These are phyloP conservation scores for Lordiphosa andalusiaca DNA, from an alignment of 2,888 invertebrate species.

Conservation along the genomic window DNA sequence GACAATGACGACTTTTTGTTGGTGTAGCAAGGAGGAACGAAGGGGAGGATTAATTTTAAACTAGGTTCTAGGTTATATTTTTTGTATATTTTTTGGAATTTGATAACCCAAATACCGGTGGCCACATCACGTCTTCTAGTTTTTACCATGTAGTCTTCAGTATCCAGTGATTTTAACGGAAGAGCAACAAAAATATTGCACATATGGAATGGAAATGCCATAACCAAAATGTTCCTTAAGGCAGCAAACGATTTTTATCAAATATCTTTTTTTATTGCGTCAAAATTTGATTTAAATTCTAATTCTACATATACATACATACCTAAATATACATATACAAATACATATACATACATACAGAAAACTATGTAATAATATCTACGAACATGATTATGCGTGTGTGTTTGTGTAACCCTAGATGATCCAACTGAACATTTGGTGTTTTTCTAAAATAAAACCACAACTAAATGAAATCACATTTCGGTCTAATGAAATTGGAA, in stretches of 20 bases:
- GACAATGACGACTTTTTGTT: slow-evolving; percentile 57
- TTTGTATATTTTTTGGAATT: slow-evolving; percentile 17
- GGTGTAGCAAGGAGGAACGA: slow-evolving; percentile 13
- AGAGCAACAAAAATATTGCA: slow-evolving; percentile 17
- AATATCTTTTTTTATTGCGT: slow-evolving; percentile 17
- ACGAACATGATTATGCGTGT: slow-evolving; percentile 13
- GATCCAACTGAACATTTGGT: slow-evolving; percentile 59
- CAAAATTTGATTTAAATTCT: slow-evolving; percentile 12
- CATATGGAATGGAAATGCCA: slow-evolving; percentile 18
- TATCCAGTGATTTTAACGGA: slow-evolving; percentile 35
- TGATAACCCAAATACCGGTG: slow-evolving; percentile 19
- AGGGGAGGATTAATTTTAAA: slow-evolving; percentile 21
- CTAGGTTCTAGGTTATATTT: slow-evolving; percentile 23
- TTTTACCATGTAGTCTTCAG: slow-evolving; percentile 33
- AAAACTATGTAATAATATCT: slow-evolving; percentile 22
- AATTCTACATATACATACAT: slow-evolving; percentile 39
- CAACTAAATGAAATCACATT: neutral
- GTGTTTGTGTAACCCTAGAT: slow-evolving; percentile 31
- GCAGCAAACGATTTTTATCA: slow-evolving; percentile 33
- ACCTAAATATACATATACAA: slow-evolving; percentile 24
- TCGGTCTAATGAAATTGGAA: neutral
- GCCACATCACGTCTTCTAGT: slow-evolving; percentile 44
- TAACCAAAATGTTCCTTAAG: slow-evolving; percentile 58
- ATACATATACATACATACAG: slow-evolving; percentile 12
- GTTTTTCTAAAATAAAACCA: slow-evolving; percentile 55